Base-by-base conservation (phyloP, 2,113 vertebrate species). In the Phalacrocorax aristotelis region DNA sequence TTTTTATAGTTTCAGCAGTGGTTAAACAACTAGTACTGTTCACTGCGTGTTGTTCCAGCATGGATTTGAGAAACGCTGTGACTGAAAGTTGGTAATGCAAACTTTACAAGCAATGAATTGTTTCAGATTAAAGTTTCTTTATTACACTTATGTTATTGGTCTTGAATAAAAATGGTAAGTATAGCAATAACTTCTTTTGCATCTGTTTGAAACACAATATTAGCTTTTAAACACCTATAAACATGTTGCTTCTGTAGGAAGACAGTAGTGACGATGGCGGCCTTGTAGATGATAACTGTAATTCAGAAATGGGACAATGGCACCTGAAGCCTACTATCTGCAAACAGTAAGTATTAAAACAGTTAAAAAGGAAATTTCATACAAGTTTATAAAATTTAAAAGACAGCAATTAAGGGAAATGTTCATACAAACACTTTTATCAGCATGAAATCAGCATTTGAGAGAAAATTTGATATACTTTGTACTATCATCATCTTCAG, bases 191-290 rank as follows among this genome's bases (percentile, higher is more conserved):
- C 69, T 70, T 74, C 21, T 78, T 88, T 65, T 89, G 22, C 18
- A 27, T 62, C 30, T 38, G 34, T 84, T 72, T 75, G 38, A 54
- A 75, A 95, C 78, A 21, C 6, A 51, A 0, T 71, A 29, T 12
- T 52, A 62, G 30, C 38, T 91, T 75, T 57, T 95, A 80, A 96
- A 85, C 12, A 36, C 13, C 22, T 89, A 7, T 80, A 64, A 87
- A 65, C 6, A 3, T 62, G 55, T 71, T 97, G 69, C 89, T 89
- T 97, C 75, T 98, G 72, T 83, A 99, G 99, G 99, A 99, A 29
- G 99, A 99, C 96, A 99, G 98, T 97, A 99, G 99, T 51, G 99
- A 99, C 66, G 99, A 99, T 49, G 99, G 99, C 38, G 97, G 98
- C 60, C 98, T 99, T 93, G 96, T 97, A 6, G 99, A 99, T 52